Percentiles rank a stretch among this genome's conserved stretches.
Evolutionary conservation across 1,140 invertebrate genomes (phyloP).

Genomic region (Trachymyrmex cornetzi): DNA sequence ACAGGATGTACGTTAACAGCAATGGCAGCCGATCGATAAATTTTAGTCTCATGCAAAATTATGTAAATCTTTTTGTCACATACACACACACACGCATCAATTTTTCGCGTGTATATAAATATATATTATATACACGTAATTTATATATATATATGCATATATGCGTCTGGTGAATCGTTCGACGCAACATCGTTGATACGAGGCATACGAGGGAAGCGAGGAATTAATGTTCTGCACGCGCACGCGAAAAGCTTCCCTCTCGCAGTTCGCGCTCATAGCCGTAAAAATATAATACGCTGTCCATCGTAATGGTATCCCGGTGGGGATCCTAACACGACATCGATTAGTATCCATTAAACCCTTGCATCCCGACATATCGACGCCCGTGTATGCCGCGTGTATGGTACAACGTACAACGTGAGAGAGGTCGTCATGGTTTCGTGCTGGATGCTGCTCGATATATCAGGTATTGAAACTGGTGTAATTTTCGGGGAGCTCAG

Average conservation of each 20-base stretch:
- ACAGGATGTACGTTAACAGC: conserved; percentile 49
- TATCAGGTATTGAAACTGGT: conserved; percentile 40
- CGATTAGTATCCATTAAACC: conserved; percentile 63
- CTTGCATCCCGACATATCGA: conserved; percentile 51
- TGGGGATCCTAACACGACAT: conserved; percentile 56
- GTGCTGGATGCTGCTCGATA: conserved; percentile 47
- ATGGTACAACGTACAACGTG: conserved; percentile 37
- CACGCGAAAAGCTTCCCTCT: conserved; percentile 21
- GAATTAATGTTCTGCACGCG: conserved; percentile 31
- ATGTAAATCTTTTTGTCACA: conserved; percentile 43
- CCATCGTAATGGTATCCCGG: conserved; percentile 43
- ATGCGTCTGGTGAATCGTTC: background rate
- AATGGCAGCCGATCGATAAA: conserved; percentile 50
- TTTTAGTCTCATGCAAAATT: conserved; percentile 55
- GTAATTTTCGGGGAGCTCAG: conserved; percentile 37
- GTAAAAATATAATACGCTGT: conserved; percentile 59
- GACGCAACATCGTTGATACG: background rate
- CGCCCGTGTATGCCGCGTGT: conserved; percentile 18
- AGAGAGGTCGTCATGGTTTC: conserved; percentile 63
- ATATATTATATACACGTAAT: background rate
- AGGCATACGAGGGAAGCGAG: background rate
- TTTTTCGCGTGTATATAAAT: background rate
- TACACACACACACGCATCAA: background rate
- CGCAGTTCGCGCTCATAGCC: background rate
- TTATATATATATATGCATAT: background rate